Base-by-base conservation (phyloP, 2,888 invertebrate genomes). In the Macaria notata region DNA sequence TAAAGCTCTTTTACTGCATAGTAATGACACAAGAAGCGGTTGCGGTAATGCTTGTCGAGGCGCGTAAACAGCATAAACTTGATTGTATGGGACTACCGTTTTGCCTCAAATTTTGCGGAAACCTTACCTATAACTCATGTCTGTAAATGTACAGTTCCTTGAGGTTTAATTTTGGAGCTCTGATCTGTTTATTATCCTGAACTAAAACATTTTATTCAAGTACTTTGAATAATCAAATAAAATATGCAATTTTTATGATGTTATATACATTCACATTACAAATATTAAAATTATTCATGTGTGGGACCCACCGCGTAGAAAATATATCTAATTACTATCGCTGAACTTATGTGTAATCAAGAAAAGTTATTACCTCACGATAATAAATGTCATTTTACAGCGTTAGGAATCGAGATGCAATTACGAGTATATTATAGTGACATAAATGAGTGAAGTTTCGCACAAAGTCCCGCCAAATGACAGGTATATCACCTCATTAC, bases 381-480 rank as follows among this genome's bases (percentile, higher is more conserved):
- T 54, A 68, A 66, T 66, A 64, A 70, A 65, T 61, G 64, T 64
- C 69, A 61, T 64, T 70, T 74, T 66, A 68, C 56, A 65, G 63
- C 61, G 53, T 63, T 65, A 60, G 62, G 67, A 69, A 73, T 66
- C 71, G 70, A 71, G 73, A 73, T 71, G 66, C 71, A 72, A 76
- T 81, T 76, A 76, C 66, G 67, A 4, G 33, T 7, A 36, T 7
- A 36, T 72, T 64, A n/a, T 63, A 65, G 65, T 63, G 69, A 72
- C 73, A 69, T 76, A 72, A 73, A 75, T 72, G 50, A 64, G 59
- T 75, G 71, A 79, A 75, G 74, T 68, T 68, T 69, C 63, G 63
- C 68, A 69, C 65, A 64, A 64, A 48, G 29, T 39, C 45, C 31
- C n/a, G 47, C 30, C 48, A 59, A 51, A 59, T 51, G 63, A 60